These are phyloP conservation scores for Scylla paramamosain DNA, from an alignment of 1,140 invertebrate species.

Conservation along the genomic window DNA sequence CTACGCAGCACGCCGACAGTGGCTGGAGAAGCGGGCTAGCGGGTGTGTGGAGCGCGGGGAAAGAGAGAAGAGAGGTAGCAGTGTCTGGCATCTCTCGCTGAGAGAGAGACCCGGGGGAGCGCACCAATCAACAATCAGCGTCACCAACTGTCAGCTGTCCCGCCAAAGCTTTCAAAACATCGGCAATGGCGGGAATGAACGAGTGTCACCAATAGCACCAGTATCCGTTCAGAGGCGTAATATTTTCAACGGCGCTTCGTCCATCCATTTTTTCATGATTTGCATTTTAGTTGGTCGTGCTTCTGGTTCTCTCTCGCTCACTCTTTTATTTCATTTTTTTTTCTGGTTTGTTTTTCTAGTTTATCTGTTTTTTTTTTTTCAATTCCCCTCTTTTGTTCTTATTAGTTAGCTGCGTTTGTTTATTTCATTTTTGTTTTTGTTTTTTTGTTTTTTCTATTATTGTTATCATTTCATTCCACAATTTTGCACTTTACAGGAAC, in stretches of 20 bases:
- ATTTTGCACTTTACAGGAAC: background rate
- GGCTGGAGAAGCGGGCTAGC: background rate
- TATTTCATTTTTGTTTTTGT: background rate
- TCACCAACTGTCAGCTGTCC: constrained; percentile 70
- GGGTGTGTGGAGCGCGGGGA: background rate
- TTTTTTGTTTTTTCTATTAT: background rate
- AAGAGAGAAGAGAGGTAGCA: background rate
- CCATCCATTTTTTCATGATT: background rate
- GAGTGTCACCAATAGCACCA: constrained; percentile 70
- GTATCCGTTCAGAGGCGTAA: constrained; percentile 31
- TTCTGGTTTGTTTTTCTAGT: background rate
- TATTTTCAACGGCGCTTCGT: constrained; percentile 3
- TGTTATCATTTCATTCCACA: too few relatives aligned
- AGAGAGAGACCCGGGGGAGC: constrained; percentile 68
- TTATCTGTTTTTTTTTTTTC: background rate
- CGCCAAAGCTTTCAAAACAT: constrained; percentile 66
- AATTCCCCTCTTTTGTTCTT: background rate
- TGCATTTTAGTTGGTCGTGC: too few relatives aligned
- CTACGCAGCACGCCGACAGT: background rate
- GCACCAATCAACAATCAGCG: constrained; percentile 74
- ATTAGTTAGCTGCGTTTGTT: too few relatives aligned
- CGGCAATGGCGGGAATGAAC: constrained; percentile 68
- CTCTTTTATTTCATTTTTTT: too few relatives aligned
- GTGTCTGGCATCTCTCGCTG: constrained; percentile 47
- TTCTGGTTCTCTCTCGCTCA: background rate